Evolutionary conservation across 2,797 vertebrate species (phyloP).

Genomic region (Acomys russatus): DNA sequence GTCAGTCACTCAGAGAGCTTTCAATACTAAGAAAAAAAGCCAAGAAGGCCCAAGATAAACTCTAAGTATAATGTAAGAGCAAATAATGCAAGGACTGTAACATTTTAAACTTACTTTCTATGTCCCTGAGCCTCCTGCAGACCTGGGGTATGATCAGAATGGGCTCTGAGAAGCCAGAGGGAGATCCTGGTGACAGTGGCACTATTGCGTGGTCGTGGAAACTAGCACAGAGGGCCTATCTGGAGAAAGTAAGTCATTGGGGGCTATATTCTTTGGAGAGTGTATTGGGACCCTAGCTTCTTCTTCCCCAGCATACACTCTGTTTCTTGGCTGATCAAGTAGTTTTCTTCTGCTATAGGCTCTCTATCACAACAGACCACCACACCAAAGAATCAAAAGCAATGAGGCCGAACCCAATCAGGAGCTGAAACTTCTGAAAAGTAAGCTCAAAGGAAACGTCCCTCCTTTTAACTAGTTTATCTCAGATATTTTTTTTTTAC

Average conservation of each 20-base stretch:
- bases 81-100: not conserved
- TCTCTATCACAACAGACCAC: not conserved
- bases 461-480: not conserved
- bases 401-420: not conserved
- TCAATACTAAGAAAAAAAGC: conserved; percentile 52
- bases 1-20: conserved; percentile 35
- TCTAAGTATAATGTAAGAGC: conserved; percentile 17
- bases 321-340: not conserved
- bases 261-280: not conserved
- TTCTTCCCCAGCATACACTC: not conserved
- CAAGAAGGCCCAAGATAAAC: conserved; percentile 44
- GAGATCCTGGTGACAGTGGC: not conserved
- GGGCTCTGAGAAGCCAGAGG: not conserved
- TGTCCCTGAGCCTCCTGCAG: conserved; percentile 36
- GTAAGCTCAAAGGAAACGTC: not conserved
- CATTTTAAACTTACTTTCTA: conserved; percentile 35
- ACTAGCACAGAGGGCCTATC: not conserved
- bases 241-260: not conserved
- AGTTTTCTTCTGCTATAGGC: not conserved
- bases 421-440: not conserved
- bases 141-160: not conserved
- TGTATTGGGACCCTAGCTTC: not conserved
- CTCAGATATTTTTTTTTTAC: not conserved
- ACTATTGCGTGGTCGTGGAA: not conserved
- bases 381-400: not conserved